Base-by-base conservation (phyloP, 2,797 vertebrate genomes). In the Peromyscus melanophrys region DNA sequence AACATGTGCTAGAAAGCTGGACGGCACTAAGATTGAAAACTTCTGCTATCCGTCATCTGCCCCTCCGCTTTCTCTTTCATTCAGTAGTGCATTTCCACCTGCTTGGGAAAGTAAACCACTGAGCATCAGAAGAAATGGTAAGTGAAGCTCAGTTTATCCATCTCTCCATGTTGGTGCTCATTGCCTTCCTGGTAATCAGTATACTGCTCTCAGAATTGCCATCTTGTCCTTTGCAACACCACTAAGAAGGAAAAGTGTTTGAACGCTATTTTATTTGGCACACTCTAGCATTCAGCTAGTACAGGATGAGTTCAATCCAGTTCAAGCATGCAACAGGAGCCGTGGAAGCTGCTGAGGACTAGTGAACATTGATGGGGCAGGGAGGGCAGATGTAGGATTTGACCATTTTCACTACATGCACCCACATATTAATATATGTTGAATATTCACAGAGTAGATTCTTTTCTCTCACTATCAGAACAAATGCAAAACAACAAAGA, bases 1-100 rank as follows among this genome's bases (percentile, higher is more conserved):
- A 98, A 96, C 98, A 98, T 97, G 96, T 98, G 98, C 93, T 95
- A 90, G 88, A 96, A 97, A 96, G 67, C 94, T 97, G 95, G 92
- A 80, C 6, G 2, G 27, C 84, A 59, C 59, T 87, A 21, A 92
- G 77, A 97, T 92, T 90, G 86, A 94, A 97, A 97, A 95, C 77
- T 61, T 77, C 78, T 96, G 96, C 69, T 76, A 29, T n/a, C 86
- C 94, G 17, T 96, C 90, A 90, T 82, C 73, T 76, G 63, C 57
- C 67, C 49, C 87, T 96, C 90, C 8, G 43, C 67, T 88, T 97
- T 80, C 95, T 90, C 84, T 85, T 96, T 95, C 77, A 81, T 85
- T 95, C 94, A 40, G 75, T 21, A 34, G 29, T 88, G 31, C 25
- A 7, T 52, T 90, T 93, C 89, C 84, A 96, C 96, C 97, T 97